Percentiles rank a stretch among this genome's conserved stretches.
phyloP scores from a whole-genome alignment of 2,113 vertebrate species.

The Notechis scutatus region DNA sequence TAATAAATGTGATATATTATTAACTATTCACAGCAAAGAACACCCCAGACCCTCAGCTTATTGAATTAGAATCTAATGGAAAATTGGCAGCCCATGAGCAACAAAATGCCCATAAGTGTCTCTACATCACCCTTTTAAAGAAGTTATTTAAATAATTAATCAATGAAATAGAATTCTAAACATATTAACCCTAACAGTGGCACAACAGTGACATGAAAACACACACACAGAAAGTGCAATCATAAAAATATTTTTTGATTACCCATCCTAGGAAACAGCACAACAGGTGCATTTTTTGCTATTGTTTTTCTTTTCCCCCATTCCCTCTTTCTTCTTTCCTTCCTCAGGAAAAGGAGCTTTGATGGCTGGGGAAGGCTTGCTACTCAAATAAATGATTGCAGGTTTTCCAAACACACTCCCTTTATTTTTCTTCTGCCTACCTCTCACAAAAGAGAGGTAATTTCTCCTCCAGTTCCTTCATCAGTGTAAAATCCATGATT shows the following conservation, averaged over 20 bases:
- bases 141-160: background rate
- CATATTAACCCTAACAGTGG: no score
- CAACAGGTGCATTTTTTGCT: background rate
- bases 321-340: background rate
- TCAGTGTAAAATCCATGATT: no score
- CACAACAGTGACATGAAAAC: background rate
- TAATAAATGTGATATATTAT: background rate
- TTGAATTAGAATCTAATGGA: background rate
- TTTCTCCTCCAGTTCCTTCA: background rate
- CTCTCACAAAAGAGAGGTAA: background rate
- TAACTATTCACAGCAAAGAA: background rate
- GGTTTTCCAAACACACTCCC: background rate
- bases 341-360: background rate
- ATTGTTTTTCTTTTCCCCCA: background rate
- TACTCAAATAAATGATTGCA: background rate
- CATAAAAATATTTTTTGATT: background rate
- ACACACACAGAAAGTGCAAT: background rate
- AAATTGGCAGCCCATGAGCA: background rate
- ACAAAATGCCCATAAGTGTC: background rate
- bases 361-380: background rate
- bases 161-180: background rate
- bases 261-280: no score
- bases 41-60: background rate
- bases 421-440: background rate
- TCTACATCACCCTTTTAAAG: background rate